Conservation (phyloP, 2,888 invertebrate species). For the Drosophila pseudotakahashii region DNA sequence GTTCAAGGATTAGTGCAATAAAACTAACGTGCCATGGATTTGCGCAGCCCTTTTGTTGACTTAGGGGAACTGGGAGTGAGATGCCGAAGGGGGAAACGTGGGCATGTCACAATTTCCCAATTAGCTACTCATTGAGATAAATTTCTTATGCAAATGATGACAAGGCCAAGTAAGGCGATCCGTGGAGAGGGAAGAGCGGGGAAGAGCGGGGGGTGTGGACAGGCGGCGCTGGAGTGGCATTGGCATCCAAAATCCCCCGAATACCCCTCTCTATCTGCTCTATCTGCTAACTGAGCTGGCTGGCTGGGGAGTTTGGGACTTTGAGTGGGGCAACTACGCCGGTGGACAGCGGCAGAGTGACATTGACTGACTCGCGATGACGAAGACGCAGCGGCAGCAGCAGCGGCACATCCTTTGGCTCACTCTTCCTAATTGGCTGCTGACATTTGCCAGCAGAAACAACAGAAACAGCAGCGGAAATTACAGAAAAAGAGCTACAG, state of each 20-base stretch:
- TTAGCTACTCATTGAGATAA: conserved; percentile 80
- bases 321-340: conserved; percentile 23
- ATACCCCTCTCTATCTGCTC: conserved; percentile 14
- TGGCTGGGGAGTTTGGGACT: conserved; percentile 68
- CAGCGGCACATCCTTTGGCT: conserved; percentile 44
- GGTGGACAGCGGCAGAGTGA: conserved; percentile 48
- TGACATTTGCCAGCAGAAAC: conserved; percentile 73
- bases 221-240: conserved; percentile 69
- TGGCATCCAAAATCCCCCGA: conserved; percentile 56
- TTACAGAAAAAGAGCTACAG: conserved; percentile 19
- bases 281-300: conserved; percentile 28
- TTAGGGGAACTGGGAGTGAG: conserved; percentile 30
- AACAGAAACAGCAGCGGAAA: conserved; percentile 45
- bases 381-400: conserved; percentile 27
- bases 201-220: conserved; percentile 26
- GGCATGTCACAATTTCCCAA: conserved; percentile 76
- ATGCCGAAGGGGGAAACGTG: not conserved
- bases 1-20: conserved; percentile 79
- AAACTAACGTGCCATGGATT: conserved; percentile 77
- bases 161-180: conserved; percentile 67
- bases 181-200: not conserved
- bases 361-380: conserved; percentile 70
- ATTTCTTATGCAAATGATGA: conserved; percentile 81
- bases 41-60: conserved; percentile 65
- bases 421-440: conserved; percentile 77